Evolutionary conservation across 2,113 vertebrate genomes (phyloP).

Genomic region (Brachyistius frenatus): DNA sequence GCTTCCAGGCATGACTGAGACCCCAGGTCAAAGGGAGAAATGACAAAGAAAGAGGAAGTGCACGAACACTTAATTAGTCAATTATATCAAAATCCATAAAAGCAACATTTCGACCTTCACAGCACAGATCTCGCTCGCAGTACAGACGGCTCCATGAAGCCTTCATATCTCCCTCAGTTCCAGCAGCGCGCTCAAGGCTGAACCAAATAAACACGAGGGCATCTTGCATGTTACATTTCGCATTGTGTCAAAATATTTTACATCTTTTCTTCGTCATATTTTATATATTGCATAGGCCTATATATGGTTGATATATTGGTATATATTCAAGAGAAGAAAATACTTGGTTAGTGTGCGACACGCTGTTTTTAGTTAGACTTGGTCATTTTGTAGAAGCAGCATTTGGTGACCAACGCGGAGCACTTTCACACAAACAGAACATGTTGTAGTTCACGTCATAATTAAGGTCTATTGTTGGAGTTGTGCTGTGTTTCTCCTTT

Average conservation of each 20-base stretch:
- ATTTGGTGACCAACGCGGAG: neutral
- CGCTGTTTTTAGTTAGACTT: too few relatives aligned
- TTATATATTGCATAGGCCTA: too few relatives aligned
- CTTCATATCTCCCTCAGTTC: neutral
- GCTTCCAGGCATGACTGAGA: neutral
- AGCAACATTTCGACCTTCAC: neutral
- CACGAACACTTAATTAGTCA: slow-evolving; percentile 34
- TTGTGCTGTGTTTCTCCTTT: neutral
- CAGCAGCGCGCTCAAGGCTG: neutral
- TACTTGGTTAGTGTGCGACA: too few relatives aligned
- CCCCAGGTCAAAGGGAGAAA: slow-evolving; percentile 29
- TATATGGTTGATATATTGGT: too few relatives aligned
- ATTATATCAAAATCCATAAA: slow-evolving; percentile 23
- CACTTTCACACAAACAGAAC: neutral
- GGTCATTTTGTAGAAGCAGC: too few relatives aligned
- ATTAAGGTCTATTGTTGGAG: neutral
- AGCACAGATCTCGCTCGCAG: neutral
- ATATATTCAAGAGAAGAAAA: too few relatives aligned
- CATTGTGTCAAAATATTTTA: neutral
- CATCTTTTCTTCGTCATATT: neutral
- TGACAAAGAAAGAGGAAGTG: neutral
- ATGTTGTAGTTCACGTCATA: neutral
- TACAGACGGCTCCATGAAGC: neutral
- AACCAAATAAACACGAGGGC: slow-evolving; percentile 6
- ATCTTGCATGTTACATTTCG: neutral